Evolutionary conservation across 2,113 vertebrate species (phyloP).

Genomic region (Phylloscopus trochilus): DNA sequence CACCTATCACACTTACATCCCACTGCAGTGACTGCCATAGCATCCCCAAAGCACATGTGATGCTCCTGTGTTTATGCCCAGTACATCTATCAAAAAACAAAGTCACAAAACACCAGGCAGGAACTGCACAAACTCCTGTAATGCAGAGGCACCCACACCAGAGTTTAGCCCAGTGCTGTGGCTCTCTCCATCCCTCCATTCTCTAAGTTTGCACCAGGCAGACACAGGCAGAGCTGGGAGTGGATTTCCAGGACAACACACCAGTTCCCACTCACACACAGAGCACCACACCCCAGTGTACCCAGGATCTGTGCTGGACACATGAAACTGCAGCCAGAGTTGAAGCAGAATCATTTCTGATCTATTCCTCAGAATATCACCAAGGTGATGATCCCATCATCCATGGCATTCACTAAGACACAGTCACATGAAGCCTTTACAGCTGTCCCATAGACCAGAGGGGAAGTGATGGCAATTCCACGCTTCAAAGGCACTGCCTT

Average conservation of each 20-base stretch:
- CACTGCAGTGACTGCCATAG: neutral
- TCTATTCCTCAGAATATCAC: neutral
- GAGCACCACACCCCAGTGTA: neutral
- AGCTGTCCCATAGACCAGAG: neutral
- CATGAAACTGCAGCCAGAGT: neutral
- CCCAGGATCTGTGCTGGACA: neutral
- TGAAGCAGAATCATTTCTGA: neutral
- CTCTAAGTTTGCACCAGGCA: neutral
- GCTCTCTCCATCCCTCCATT: fast-evolving
- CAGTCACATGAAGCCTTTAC: neutral
- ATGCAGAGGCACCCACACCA: neutral
- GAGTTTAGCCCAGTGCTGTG: neutral
- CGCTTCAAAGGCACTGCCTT: neutral
- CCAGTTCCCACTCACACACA: neutral
- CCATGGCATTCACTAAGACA: neutral
- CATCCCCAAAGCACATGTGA: neutral
- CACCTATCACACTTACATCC: constrained; percentile 17
- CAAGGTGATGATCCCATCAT: neutral
- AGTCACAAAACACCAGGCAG: neutral
- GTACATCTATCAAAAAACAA: constrained; percentile 36
- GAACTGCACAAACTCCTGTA: neutral
- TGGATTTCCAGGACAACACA: neutral
- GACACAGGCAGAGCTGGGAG: neutral
- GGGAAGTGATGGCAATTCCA: neutral
- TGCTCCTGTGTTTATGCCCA: constrained; percentile 7